phyloP scores from a whole-genome alignment of 2,797 vertebrate genomes.

The Melanotaenia boesemani region DNA sequence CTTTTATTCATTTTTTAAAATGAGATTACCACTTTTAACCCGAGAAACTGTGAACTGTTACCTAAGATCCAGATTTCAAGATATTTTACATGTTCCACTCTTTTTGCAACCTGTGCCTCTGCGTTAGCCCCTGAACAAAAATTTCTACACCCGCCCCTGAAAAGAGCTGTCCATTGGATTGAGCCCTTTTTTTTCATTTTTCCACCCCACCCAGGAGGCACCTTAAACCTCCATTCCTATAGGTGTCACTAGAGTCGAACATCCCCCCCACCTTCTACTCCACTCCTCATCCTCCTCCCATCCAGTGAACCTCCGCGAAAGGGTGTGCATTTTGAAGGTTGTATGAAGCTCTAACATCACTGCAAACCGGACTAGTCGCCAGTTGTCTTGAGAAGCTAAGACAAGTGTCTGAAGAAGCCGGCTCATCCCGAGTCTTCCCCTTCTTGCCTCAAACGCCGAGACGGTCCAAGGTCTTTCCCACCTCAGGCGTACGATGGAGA shows the following conservation, averaged over 20 bases:
- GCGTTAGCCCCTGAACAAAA: too few relatives aligned
- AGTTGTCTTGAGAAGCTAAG: constrained; percentile 16
- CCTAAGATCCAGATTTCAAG: not conserved
- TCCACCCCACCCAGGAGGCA: not conserved
- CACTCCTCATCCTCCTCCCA: constrained; percentile 48
- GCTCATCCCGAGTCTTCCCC: not conserved
- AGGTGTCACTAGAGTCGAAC: constrained; percentile 76
- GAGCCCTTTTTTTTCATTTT: not conserved
- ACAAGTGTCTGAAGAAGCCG: constrained; percentile 9
- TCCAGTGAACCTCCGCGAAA: constrained; percentile 72
- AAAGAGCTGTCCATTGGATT: not conserved
- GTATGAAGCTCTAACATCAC: constrained; percentile 60
- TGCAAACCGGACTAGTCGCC: constrained; percentile 13
- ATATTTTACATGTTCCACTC: not conserved
- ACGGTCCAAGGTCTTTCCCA: constrained; percentile 41
- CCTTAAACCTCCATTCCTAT: constrained; percentile 76
- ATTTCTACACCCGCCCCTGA: not conserved
- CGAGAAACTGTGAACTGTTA: not conserved
- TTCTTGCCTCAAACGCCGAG: constrained; percentile 9
- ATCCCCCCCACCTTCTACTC: constrained; percentile 22
- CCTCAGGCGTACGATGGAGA: constrained; percentile 14
- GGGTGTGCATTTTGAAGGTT: constrained; percentile 81
- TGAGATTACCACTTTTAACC: not conserved
- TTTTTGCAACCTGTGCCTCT: not conserved
- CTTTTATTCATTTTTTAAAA: too few relatives aligned